phyloP scores from a whole-genome alignment of 2,113 vertebrate genomes.

The Synodontis membranacea region DNA sequence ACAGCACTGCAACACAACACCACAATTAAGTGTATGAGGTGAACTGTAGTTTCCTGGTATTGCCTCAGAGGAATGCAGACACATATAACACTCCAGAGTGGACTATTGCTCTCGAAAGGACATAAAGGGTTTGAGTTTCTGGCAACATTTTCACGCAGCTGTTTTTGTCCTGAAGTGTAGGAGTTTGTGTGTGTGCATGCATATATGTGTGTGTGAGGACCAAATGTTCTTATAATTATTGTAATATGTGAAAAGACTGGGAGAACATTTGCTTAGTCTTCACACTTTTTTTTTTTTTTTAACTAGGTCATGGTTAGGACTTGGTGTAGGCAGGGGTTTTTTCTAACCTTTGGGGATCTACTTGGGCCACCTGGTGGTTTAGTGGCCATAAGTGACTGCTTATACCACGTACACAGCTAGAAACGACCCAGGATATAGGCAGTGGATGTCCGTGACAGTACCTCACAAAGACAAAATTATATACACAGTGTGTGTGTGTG shows the following conservation, averaged over 20 bases:
- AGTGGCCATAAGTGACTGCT: neutral
- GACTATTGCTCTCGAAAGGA: slow-evolving; percentile 14
- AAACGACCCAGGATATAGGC: neutral
- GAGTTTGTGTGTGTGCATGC: neutral
- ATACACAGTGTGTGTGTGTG: neutral
- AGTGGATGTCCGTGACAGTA: neutral
- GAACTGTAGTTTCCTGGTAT: slow-evolving; percentile 15
- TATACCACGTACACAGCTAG: neutral
- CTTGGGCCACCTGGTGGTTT: slow-evolving; percentile 2
- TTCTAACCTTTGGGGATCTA: neutral
- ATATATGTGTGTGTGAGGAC: slow-evolving; percentile 25
- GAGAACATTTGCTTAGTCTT: neutral
- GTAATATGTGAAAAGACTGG: neutral
- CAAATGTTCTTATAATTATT: neutral
- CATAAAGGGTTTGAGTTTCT: slow-evolving; percentile 22
- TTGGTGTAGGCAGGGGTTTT: neutral
- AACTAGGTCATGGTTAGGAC: neutral
- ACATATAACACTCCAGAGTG: slow-evolving; percentile 22
- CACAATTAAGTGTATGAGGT: neutral
- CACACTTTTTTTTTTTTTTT: neutral
- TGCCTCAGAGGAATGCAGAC: slow-evolving; percentile 38
- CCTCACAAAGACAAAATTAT: neutral
- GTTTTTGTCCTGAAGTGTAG: slow-evolving; percentile 63
- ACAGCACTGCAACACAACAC: slow-evolving; percentile 32
- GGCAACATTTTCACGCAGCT: slow-evolving; percentile 60